Conservation (phyloP, 2,113 vertebrate species). For the Porphyrio hochstetteri region DNA sequence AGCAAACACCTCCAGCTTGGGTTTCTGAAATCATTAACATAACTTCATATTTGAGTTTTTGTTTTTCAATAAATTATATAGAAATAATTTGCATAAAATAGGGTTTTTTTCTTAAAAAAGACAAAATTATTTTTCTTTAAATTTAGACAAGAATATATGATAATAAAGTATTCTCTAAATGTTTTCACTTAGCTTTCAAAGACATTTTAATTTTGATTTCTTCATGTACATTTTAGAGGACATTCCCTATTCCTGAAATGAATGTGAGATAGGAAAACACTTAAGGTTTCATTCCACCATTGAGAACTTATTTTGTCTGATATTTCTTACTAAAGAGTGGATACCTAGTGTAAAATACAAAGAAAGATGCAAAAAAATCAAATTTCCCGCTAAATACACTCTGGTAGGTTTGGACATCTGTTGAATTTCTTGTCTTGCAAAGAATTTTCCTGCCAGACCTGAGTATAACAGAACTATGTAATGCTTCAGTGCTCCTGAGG, state of each 20-base stretch:
- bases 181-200: neutral
- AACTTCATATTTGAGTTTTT: neutral
- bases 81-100: neutral
- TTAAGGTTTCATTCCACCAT: neutral
- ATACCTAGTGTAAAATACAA: neutral
- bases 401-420: neutral
- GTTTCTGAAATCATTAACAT: neutral
- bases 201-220: neutral
- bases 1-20: neutral
- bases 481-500: neutral
- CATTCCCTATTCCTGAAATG: neutral
- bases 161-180: neutral
- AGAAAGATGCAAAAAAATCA: neutral
- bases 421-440: neutral
- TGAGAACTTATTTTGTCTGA: neutral
- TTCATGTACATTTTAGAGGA: neutral
- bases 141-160: neutral
- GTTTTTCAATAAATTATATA: neutral
- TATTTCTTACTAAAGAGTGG: neutral
- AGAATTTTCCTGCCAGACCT: neutral
- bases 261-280: neutral
- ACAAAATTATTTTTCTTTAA: neutral
- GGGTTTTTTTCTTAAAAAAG: neutral
- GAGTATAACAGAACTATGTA: neutral
- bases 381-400: neutral